These are phyloP conservation scores for Tortrix viridana DNA, from an alignment of 2,888 invertebrate genomes.

Conservation along the genomic window DNA sequence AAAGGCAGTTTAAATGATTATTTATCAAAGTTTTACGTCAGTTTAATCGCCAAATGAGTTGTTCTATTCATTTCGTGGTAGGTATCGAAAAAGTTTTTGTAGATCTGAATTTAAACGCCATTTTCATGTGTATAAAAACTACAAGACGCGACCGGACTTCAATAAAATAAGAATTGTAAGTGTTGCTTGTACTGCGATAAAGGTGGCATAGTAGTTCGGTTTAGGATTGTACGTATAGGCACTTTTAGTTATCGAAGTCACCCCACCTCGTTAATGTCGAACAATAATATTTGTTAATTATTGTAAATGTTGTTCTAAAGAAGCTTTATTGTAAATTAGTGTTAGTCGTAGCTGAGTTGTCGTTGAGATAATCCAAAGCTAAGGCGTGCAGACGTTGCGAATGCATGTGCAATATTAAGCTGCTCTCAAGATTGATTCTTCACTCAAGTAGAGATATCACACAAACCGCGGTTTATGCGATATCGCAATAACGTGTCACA, in stretches of 20 bases:
- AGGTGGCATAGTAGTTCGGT: constrained; percentile 22
- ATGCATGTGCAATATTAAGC: constrained; percentile 13
- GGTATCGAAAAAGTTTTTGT: neutral
- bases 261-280: constrained; percentile 63
- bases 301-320: constrained; percentile 79
- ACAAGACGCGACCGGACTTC: neutral
- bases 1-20: neutral
- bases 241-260: constrained; percentile 42
- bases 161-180: no score
- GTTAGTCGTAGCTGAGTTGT: constrained; percentile 70
- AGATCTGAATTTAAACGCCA: neutral
- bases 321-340: constrained; percentile 83
- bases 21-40: neutral
- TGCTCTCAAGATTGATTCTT: neutral
- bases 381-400: constrained; percentile 33
- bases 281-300: constrained; percentile 69
- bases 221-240: constrained; percentile 31
- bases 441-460: no score
- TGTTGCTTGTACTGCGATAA: neutral
- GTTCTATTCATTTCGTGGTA: no score
- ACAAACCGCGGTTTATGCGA: no score
- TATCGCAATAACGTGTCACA: no score
- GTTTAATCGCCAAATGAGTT: neutral
- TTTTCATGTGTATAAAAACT: neutral
- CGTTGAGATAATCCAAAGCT: constrained; percentile 79